Evolutionary conservation across 2,797 vertebrate species (phyloP), one percentile per base, ranked within the genome.

Genomic region (Parotocinclus haroldoi): DNA sequence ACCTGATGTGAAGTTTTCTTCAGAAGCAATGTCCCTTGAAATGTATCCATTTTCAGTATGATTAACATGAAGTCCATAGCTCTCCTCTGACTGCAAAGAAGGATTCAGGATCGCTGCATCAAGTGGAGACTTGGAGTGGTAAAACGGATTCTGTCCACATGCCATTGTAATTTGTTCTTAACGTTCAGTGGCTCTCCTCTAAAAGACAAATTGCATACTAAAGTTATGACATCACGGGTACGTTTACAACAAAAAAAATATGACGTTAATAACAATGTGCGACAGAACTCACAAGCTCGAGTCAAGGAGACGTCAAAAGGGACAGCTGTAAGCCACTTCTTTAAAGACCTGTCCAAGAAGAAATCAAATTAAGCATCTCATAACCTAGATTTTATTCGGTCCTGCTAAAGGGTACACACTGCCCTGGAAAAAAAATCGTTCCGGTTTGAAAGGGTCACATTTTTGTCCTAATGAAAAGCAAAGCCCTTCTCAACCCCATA

Each of bases 61-160:
- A 68, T 81, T 84, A 40, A 89, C 85, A 45, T 81, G 70, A 18
- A 81, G 75, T 54, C 79, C 66, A 64, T 83, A 58, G 46, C 59
- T 66, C 58, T 79, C 82, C 58, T 79, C 82, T 0, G 77, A 58
- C 40, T 87, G 85, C 11, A 81, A 27, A 18, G 83, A 76, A 39
- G 68, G 75, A 51, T 48, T 81, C 61, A 82, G 76, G 68, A 79
- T 39, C 66, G 88, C 76, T 10, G 82, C 78, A 71, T 86, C 69
- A 52, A 82, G 51, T 53, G 80, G 66, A 74, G 78, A 59, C 63
- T 78, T 27, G 45, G 81, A 78, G 45, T 79, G 71, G 59, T 79
- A 82, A 66, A 80, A 87, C 37, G 83, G 76, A 79, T 89, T 80
- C 84, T 85, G 89, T n/a, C 77, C 82, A 79, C 89, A 77, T 76